phyloP scores from a whole-genome alignment of 2,797 vertebrate species.

The Gambelia wislizenii region DNA sequence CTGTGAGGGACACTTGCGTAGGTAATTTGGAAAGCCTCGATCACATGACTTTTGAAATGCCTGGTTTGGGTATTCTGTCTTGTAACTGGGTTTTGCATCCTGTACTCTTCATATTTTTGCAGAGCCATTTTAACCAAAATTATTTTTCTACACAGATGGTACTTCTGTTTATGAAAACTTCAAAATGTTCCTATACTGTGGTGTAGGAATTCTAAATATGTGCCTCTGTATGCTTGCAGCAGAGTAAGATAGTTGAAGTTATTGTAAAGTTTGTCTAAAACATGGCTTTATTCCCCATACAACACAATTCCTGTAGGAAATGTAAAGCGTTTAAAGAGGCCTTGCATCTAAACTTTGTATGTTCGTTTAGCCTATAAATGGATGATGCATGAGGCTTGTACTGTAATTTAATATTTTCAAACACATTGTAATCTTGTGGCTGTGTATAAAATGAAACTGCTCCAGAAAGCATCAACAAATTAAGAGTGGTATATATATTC shows the following conservation, averaged over 20 bases:
- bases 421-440: neutral
- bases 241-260: neutral
- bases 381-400: neutral
- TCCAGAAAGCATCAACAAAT: neutral
- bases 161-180: neutral
- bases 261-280: neutral
- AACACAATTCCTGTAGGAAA: neutral
- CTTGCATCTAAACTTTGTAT: neutral
- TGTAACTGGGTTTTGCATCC: neutral
- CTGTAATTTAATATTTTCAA: neutral
- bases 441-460: neutral
- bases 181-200: neutral
- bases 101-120: neutral
- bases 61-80: neutral
- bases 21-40: neutral
- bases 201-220: neutral
- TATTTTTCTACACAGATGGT: neutral
- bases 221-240: neutral
- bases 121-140: neutral
- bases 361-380: neutral
- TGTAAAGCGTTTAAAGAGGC: neutral
- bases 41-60: neutral
- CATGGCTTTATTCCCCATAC: neutral
- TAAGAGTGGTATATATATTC: neutral
- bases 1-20: neutral